phyloP scores from a whole-genome alignment of 2,888 invertebrate genomes.

The Drosophila mettleri region DNA sequence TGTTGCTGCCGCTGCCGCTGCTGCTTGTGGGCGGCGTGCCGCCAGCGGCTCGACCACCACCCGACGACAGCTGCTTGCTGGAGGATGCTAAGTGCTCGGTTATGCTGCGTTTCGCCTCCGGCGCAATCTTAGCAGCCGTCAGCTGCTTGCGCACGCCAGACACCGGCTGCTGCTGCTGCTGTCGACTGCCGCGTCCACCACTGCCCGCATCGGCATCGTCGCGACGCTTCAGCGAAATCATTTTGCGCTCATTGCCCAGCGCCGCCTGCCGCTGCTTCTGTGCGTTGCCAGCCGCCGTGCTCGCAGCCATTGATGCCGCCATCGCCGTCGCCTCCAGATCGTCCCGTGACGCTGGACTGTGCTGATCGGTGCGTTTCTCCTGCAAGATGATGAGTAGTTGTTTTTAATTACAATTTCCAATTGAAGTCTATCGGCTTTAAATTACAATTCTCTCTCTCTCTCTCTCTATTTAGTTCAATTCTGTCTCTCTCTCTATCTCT shows the following conservation, averaged over 20 bases:
- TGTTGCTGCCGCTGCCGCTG: slow-evolving; percentile 53
- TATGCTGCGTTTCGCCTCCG: slow-evolving; percentile 83
- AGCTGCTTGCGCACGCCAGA: slow-evolving; percentile 62
- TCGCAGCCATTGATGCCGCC: slow-evolving; percentile 34
- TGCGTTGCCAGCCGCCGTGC: slow-evolving; percentile 28
- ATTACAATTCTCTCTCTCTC: no score
- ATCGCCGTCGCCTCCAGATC: slow-evolving; percentile 44
- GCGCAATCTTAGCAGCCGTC: slow-evolving; percentile 84
- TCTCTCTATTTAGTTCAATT: no score
- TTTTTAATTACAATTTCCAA: neutral
- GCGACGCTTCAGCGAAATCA: slow-evolving; percentile 84
- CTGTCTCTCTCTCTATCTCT: no score
- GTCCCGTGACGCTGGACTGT: slow-evolving; percentile 55
- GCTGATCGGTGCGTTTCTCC: slow-evolving; percentile 78
- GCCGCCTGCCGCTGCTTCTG: slow-evolving; percentile 43
- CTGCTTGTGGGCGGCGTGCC: slow-evolving; percentile 69
- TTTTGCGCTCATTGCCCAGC: slow-evolving; percentile 81
- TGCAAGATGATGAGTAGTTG: slow-evolving; percentile 43
- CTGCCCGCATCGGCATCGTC: slow-evolving; percentile 55
- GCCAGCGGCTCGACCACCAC: slow-evolving; percentile 45
- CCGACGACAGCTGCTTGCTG: slow-evolving; percentile 48
- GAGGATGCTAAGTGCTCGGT: slow-evolving; percentile 77
- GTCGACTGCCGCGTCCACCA: slow-evolving; percentile 50
- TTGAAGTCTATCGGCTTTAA: no score
- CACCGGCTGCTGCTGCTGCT: slow-evolving; percentile 52